Evolutionary conservation across 2,888 invertebrate genomes (phyloP).

Genomic region (Prosapia bicincta): DNA sequence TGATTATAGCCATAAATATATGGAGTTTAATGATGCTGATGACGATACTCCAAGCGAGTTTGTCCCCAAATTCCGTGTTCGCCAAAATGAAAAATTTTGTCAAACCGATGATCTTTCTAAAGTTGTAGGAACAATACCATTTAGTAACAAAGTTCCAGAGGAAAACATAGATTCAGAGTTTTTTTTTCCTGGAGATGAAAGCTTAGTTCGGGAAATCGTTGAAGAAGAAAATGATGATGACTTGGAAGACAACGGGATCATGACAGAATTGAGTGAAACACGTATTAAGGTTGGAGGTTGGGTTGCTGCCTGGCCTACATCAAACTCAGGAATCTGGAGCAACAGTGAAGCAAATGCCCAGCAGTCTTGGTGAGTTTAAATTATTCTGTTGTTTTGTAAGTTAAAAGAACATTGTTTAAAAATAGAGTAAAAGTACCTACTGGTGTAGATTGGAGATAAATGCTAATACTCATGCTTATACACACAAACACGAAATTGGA

Average conservation of each 20-base stretch:
- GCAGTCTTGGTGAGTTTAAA: conserved; percentile 30
- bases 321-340: conserved; percentile 34
- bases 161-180: conserved; percentile 38
- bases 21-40: conserved; percentile 47
- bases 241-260: conserved; percentile 22
- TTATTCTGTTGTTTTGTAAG: too few relatives aligned
- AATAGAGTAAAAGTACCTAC: too few relatives aligned
- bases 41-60: conserved; percentile 49
- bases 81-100: conserved; percentile 55
- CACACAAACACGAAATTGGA: too few relatives aligned
- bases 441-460: too few relatives aligned
- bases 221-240: conserved; percentile 28
- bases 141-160: not conserved
- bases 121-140: conserved; percentile 11
- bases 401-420: too few relatives aligned
- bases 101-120: conserved; percentile 51
- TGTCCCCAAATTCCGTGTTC: conserved; percentile 66
- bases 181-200: conserved; percentile 43
- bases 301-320: conserved; percentile 37
- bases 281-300: conserved; percentile 34
- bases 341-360: conserved; percentile 28
- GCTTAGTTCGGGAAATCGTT: conserved; percentile 32
- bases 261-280: conserved; percentile 11
- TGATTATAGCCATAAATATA: conserved; percentile 47
- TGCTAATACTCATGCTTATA: too few relatives aligned